Conservation (phyloP, 1,140 invertebrate species). For the Hyposmocoma kahamanoa region DNA sequence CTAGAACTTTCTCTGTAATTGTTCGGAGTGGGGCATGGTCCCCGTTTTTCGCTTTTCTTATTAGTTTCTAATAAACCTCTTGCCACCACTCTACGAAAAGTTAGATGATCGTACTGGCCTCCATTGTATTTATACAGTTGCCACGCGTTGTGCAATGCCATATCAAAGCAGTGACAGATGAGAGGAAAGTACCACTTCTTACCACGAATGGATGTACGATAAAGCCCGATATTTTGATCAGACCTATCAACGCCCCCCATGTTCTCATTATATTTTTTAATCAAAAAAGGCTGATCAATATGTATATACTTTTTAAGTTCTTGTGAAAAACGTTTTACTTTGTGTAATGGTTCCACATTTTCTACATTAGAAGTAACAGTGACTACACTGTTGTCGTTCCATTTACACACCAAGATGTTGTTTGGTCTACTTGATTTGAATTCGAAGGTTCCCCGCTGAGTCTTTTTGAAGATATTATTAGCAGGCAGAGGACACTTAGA, state of each 20-base stretch:
- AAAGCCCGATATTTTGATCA: slow-evolving; percentile 20
- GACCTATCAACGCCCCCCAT: slow-evolving; percentile 25
- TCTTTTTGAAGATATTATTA: slow-evolving; percentile 6
- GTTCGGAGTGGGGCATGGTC: too few species aligned
- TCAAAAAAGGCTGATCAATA: slow-evolving; percentile 15
- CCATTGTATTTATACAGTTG: too few species aligned
- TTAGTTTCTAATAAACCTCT: too few species aligned
- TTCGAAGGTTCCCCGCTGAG: slow-evolving; percentile 2
- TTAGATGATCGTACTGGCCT: too few species aligned
- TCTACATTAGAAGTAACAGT: slow-evolving; percentile 6
- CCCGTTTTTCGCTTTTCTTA: too few species aligned
- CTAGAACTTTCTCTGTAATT: too few species aligned
- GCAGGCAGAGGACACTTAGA: slow-evolving; percentile 8
- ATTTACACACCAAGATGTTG: slow-evolving; percentile 17
- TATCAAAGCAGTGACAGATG: slow-evolving; percentile 16
- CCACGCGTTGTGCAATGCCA: too few species aligned
- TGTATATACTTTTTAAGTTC: slow-evolving; percentile 21
- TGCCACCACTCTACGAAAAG: too few species aligned
- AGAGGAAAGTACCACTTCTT: slow-evolving; percentile 30
- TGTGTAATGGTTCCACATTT: slow-evolving; percentile 8
- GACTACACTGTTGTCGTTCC: slow-evolving; percentile 27
- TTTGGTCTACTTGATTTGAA: slow-evolving; percentile 6
- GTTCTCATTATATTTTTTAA: slow-evolving; percentile 23
- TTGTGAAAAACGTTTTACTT: slow-evolving; percentile 24
- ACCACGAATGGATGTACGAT: slow-evolving; percentile 18